These are phyloP conservation scores for Sapajus apella DNA, from an alignment of 2,113 vertebrate species.

Conservation along the genomic window DNA sequence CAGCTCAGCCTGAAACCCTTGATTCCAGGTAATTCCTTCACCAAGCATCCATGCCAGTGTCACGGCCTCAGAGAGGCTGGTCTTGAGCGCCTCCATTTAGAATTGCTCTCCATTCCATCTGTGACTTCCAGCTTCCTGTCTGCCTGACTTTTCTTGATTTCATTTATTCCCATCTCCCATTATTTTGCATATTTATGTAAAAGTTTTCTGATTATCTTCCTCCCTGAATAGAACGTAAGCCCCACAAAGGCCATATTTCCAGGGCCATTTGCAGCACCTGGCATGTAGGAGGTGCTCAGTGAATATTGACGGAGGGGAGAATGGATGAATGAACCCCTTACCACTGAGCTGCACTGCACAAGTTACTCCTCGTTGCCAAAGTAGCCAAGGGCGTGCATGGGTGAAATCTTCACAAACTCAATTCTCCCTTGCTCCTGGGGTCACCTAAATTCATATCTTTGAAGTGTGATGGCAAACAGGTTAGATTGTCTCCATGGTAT, in stretches of 20 bases:
- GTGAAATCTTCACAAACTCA: rapidly evolving
- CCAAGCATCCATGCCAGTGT: rapidly evolving
- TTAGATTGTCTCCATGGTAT: rapidly evolving
- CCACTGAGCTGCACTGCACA: rapidly evolving
- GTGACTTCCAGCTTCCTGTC: rapidly evolving
- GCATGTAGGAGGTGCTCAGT: rapidly evolving
- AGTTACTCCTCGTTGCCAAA: rapidly evolving
- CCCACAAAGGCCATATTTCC: rapidly evolving
- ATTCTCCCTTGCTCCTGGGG: too few species aligned
- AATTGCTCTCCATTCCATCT: rapidly evolving
- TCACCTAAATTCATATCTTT: not conserved
- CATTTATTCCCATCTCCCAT: rapidly evolving
- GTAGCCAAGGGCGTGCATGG: rapidly evolving
- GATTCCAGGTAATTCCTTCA: not conserved
- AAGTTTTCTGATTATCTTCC: not conserved
- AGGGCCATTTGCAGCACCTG: rapidly evolving
- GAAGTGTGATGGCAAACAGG: not conserved
- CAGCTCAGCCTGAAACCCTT: not conserved
- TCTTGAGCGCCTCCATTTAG: rapidly evolving
- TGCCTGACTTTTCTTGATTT: not conserved
- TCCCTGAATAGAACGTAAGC: rapidly evolving
- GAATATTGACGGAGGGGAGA: rapidly evolving
- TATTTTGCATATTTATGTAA: too few species aligned
- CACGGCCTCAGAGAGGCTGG: rapidly evolving
- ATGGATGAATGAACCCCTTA: rapidly evolving